A percentile compares a stretch with the other conserved stretches of the same genome.
phyloP scores from a whole-genome alignment of 1,140 invertebrate species.

The Luehdorfia chinensis region DNA sequence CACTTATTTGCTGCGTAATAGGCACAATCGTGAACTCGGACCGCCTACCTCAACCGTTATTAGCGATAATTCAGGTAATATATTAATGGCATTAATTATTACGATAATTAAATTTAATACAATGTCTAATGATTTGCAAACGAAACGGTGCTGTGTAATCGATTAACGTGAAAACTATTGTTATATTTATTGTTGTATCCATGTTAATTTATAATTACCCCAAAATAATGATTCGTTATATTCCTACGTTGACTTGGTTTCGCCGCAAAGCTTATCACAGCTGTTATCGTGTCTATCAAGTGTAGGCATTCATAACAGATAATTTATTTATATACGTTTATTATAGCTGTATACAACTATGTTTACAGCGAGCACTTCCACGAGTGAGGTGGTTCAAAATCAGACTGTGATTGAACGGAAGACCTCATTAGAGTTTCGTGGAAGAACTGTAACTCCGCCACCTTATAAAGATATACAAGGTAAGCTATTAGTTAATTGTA shows the following conservation, averaged over 20 bases:
- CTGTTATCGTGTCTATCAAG: slow-evolving; percentile 54
- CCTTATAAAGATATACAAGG: slow-evolving; percentile 62
- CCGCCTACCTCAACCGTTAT: slow-evolving; percentile 58
- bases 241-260: neutral
- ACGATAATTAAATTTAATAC: slow-evolving; percentile 11
- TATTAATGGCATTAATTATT: slow-evolving; percentile 5
- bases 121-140: too few relatives aligned
- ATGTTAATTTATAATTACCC: slow-evolving; percentile 1
- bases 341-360: slow-evolving; percentile 24
- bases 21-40: slow-evolving; percentile 50
- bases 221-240: slow-evolving; percentile 3
- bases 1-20: slow-evolving; percentile 57
- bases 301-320: slow-evolving; percentile 54
- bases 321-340: slow-evolving; percentile 22
- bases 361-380: slow-evolving; percentile 55
- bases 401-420: slow-evolving; percentile 40
- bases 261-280: slow-evolving; percentile 37
- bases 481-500: slow-evolving; percentile 20
- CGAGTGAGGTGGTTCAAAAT: slow-evolving; percentile 34
- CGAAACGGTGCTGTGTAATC: too few relatives aligned
- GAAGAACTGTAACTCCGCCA: slow-evolving; percentile 45
- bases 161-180: too few relatives aligned
- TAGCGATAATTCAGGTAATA: slow-evolving; percentile 59
- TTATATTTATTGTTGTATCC: too few relatives aligned
- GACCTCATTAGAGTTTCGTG: slow-evolving; percentile 33